These are phyloP conservation scores for Aspidapion aeneum DNA, from an alignment of 2,888 invertebrate genomes.

Conservation along the genomic window DNA sequence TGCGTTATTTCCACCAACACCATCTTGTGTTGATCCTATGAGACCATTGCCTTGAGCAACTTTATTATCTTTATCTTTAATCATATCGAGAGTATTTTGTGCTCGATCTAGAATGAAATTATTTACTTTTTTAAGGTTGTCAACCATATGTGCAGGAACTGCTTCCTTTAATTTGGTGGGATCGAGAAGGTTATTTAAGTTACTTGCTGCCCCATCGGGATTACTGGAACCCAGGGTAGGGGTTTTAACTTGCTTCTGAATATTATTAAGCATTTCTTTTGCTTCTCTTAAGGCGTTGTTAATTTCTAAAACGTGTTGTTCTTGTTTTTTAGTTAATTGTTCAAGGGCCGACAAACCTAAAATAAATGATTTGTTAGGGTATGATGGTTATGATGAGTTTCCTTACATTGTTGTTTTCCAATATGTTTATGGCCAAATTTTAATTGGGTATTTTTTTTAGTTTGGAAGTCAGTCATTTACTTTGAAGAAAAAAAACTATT, in stretches of 20 bases:
- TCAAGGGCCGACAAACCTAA: neutral
- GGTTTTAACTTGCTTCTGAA: constrained; percentile 1
- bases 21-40: too few species aligned
- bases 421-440: too few species aligned
- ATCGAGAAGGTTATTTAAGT: neutral
- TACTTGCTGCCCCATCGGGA: neutral
- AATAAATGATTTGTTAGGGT: too few species aligned
- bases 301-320: constrained; percentile 12
- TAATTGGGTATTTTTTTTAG: too few species aligned
- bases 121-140: constrained; percentile 20
- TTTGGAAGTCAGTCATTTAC: too few species aligned
- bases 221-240: neutral
- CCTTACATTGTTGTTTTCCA: too few species aligned
- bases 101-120: constrained; percentile 18
- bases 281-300: constrained; percentile 19
- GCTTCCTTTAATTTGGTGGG: neutral
- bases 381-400: too few species aligned
- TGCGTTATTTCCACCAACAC: too few species aligned
- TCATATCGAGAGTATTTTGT: constrained; percentile 19
- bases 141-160: constrained; percentile 11
- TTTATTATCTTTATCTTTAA: too few species aligned
- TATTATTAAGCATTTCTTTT: constrained; percentile 18
- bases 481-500: too few species aligned
- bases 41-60: too few species aligned
- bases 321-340: neutral